Evolutionary conservation across 2,113 vertebrate species (phyloP).

Genomic region (Charadrius vociferus): DNA sequence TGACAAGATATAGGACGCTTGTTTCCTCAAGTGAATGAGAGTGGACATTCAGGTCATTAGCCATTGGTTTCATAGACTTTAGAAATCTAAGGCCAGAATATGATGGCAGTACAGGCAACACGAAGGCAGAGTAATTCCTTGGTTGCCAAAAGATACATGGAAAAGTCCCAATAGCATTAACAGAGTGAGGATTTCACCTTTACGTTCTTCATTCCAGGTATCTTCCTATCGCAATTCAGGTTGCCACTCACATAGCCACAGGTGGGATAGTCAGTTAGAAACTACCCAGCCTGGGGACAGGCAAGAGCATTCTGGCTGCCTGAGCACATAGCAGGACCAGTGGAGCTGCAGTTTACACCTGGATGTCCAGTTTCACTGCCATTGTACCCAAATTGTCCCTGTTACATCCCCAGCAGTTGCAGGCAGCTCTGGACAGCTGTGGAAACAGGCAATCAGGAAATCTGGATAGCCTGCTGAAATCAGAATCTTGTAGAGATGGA

Average conservation of each 20-base stretch:
- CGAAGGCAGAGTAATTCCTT: background rate
- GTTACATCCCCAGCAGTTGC: background rate
- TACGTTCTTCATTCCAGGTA: background rate
- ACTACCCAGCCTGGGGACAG: too few relatives aligned
- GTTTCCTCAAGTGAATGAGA: background rate
- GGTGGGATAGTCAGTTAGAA: too few relatives aligned
- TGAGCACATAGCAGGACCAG: too few relatives aligned
- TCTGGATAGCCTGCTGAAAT: background rate
- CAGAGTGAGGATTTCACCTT: background rate
- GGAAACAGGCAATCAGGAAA: background rate
- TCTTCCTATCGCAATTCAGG: background rate
- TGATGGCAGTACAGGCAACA: background rate
- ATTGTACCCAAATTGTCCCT: background rate
- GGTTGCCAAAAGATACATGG: background rate
- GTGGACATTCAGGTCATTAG: background rate
- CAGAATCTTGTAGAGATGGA: background rate
- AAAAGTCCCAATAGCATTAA: background rate
- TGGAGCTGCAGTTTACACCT: too few relatives aligned
- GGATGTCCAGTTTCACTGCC: background rate
- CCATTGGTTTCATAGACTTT: background rate
- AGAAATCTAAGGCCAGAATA: background rate
- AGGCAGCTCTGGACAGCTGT: background rate
- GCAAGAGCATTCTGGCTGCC: too few relatives aligned
- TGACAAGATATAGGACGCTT: background rate
- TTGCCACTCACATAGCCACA: background rate